These are phyloP conservation scores for Aricia agestis DNA, from an alignment of 1,140 invertebrate species.

Conservation along the genomic window DNA sequence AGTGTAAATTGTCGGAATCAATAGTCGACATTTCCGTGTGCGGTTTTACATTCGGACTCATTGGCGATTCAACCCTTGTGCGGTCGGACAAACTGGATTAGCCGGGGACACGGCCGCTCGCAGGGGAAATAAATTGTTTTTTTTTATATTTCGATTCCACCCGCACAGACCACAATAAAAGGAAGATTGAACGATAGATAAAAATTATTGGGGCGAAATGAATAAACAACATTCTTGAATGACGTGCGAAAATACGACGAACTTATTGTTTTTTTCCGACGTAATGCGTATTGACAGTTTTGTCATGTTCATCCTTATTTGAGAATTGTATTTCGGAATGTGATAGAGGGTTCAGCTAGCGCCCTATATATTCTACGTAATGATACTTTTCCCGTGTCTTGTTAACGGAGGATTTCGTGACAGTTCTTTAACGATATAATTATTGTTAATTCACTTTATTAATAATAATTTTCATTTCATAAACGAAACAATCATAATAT, in stretches of 20 bases:
- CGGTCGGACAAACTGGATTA: slow-evolving; percentile 72
- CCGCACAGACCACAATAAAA: slow-evolving; percentile 11
- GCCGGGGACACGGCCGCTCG: slow-evolving; percentile 59
- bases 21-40: slow-evolving; percentile 34
- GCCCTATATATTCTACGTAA: too few relatives aligned
- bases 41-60: slow-evolving; percentile 65
- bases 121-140: slow-evolving; percentile 58
- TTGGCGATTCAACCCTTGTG: slow-evolving; percentile 71
- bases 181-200: background rate
- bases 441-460: too few relatives aligned
- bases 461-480: too few relatives aligned
- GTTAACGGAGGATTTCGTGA: too few relatives aligned
- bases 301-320: background rate
- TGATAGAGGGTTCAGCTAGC: background rate
- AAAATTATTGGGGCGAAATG: slow-evolving; percentile 4
- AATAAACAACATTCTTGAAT: slow-evolving; percentile 7
- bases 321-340: background rate
- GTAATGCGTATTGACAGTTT: slow-evolving; percentile 10
- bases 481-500: too few relatives aligned
- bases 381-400: too few relatives aligned
- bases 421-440: too few relatives aligned
- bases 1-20: slow-evolving; percentile 15
- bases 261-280: slow-evolving; percentile 11
- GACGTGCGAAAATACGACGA: slow-evolving; percentile 6
- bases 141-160: slow-evolving; percentile 22